Percentiles rank a stretch among this genome's conserved stretches.
phyloP scores from a whole-genome alignment of 2,888 invertebrate genomes.

The Hypomecis punctinalis region DNA sequence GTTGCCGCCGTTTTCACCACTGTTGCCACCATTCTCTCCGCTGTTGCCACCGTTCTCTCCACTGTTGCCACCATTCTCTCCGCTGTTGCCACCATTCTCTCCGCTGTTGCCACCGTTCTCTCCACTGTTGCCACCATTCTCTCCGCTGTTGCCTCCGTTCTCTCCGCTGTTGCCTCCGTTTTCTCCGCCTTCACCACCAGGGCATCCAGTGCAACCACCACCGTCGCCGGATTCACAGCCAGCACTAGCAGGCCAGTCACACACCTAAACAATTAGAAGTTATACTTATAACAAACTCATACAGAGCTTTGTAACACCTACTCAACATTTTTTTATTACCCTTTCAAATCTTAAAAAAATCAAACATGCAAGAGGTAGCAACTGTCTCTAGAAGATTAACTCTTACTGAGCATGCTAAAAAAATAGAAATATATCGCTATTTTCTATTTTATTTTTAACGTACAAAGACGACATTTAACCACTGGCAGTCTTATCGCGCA shows the following conservation, averaged over 20 bases:
- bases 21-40: constrained; percentile 17
- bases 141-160: background rate
- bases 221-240: constrained; percentile 1
- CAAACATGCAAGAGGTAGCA: too few relatives aligned
- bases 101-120: constrained; percentile 14
- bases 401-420: too few relatives aligned
- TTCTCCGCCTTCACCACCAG: background rate
- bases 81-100: constrained; percentile 2
- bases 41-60: constrained; percentile 16
- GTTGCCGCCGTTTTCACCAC: background rate
- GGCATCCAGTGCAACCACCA: constrained; percentile 8
- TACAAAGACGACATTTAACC: too few relatives aligned
- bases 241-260: constrained; percentile 13
- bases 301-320: too few relatives aligned
- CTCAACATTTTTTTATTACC: too few relatives aligned
- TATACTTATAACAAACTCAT: too few relatives aligned
- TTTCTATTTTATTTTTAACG: too few relatives aligned
- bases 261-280: background rate
- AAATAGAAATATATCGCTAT: too few relatives aligned
- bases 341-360: too few relatives aligned
- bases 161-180: background rate
- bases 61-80: constrained; percentile 4
- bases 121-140: constrained; percentile 13
- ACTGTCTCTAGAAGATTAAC: too few relatives aligned
- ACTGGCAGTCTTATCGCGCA: too few relatives aligned